These are phyloP conservation scores for Onthophagus taurus DNA, from an alignment of 1,140 invertebrate genomes.

Conservation along the genomic window DNA sequence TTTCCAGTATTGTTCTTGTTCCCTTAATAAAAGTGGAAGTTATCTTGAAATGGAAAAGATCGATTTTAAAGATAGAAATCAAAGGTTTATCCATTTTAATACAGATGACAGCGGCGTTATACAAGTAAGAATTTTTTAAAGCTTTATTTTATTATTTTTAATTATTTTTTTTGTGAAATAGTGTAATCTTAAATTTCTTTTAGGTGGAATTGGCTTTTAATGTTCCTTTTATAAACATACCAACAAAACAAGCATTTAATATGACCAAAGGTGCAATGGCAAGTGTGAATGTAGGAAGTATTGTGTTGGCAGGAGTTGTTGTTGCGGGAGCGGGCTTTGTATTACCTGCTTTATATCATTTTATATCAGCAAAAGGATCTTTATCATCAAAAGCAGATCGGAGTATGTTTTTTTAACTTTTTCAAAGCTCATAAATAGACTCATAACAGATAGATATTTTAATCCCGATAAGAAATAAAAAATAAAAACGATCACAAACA, in stretches of 20 bases:
- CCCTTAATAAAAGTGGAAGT: constrained; percentile 16
- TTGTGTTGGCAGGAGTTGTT: constrained; percentile 28
- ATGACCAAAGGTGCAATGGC: constrained; percentile 24
- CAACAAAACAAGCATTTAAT: constrained; percentile 29
- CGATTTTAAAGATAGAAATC: constrained; percentile 17
- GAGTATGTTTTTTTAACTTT: constrained; percentile 17
- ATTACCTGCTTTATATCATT: constrained; percentile 22
- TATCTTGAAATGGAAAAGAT: constrained; percentile 12
- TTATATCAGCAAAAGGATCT: too few species aligned
- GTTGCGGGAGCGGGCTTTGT: constrained; percentile 25
- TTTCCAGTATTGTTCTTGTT: too few species aligned
- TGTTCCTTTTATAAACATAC: constrained; percentile 34
- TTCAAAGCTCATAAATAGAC: background rate
- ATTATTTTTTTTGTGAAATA: background rate
- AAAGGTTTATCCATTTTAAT: constrained; percentile 27
- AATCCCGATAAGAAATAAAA: too few species aligned
- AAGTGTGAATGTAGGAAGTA: constrained; percentile 31
- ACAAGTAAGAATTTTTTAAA: constrained; percentile 18
- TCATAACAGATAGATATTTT: too few species aligned
- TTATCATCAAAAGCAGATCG: constrained; percentile 8
- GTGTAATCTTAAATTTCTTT: constrained; percentile 13
- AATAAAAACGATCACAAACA: background rate
- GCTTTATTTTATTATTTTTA: background rate
- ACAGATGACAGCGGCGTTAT: constrained; percentile 25
- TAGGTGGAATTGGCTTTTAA: constrained; percentile 34